These are phyloP conservation scores for Indicator maculatus DNA, from an alignment of 2,113 vertebrate species.

Conservation along the genomic window DNA sequence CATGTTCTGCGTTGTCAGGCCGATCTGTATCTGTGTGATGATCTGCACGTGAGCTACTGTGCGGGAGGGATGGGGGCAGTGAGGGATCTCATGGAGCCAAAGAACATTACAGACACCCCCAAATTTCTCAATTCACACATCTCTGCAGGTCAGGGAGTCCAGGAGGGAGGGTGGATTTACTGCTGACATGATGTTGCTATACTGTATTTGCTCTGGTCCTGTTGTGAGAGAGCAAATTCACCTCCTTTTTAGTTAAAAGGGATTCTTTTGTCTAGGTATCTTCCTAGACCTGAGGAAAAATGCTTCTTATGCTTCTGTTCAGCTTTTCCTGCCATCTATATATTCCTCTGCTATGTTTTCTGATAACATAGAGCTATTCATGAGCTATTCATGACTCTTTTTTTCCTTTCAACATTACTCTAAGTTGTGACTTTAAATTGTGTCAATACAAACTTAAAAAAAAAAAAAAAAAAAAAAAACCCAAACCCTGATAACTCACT, in stretches of 20 bases:
- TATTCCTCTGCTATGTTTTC: neutral
- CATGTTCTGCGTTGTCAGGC: rapidly evolving
- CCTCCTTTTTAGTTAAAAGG: neutral
- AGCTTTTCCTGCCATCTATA: neutral
- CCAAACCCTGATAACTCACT: neutral
- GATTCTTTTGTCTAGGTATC: neutral
- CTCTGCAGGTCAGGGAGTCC: neutral
- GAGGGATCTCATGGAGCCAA: neutral
- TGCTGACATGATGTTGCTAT: neutral
- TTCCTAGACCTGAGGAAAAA: neutral
- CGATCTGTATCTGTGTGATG: neutral
- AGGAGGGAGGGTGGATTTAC: neutral
- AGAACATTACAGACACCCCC: neutral
- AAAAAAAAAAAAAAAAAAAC: too few relatives aligned
- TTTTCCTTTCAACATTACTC: neutral
- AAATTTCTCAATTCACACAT: neutral
- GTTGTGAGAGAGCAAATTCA: neutral
- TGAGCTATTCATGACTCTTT: neutral
- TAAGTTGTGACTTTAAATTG: neutral
- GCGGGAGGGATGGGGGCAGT: neutral
- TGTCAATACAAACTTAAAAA: neutral
- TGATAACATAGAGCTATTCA: neutral
- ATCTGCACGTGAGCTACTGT: rapidly evolving
- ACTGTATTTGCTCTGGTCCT: neutral
- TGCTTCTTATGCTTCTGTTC: neutral